These are phyloP conservation scores for Lordiphosa andalusiaca DNA, from an alignment of 2,888 invertebrate genomes.

Conservation along the genomic window DNA sequence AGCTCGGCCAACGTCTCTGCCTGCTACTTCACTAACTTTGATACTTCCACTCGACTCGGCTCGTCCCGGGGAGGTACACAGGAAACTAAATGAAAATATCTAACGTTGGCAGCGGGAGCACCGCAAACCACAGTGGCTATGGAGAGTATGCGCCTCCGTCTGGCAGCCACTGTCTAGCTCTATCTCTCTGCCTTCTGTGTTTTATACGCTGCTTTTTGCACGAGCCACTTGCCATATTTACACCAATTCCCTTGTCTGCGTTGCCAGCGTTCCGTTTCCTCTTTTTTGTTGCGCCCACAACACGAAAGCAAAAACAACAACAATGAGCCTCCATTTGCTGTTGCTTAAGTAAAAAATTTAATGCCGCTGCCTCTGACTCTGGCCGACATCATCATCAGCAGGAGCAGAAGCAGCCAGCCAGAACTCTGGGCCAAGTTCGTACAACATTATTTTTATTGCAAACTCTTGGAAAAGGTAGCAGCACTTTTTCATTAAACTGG, in stretches of 20 bases:
- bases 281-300: constrained; percentile 23
- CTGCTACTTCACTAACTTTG: constrained; percentile 69
- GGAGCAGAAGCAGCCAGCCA: constrained; percentile 34
- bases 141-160: constrained; percentile 54
- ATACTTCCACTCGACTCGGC: constrained; percentile 72
- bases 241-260: constrained; percentile 66
- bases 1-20: constrained; percentile 9
- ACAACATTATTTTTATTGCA: constrained; percentile 10
- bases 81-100: constrained; percentile 72
- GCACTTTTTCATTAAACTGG: constrained; percentile 24
- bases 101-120: constrained; percentile 53
- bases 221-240: constrained; percentile 68
- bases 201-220: constrained; percentile 2
- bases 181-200: neutral
- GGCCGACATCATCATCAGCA: constrained; percentile 42
- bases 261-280: constrained; percentile 41
- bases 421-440: constrained; percentile 41
- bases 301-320: constrained; percentile 40
- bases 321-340: constrained; percentile 22
- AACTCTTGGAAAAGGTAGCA: constrained; percentile 20
- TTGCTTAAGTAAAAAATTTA: constrained; percentile 55
- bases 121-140: constrained; percentile 49
- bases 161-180: constrained; percentile 24
- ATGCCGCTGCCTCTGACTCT: constrained; percentile 32
- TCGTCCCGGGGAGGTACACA: constrained; percentile 37